Evolutionary conservation across 2,113 vertebrate genomes (phyloP).

Genomic region (Hepsetus odoe): DNA sequence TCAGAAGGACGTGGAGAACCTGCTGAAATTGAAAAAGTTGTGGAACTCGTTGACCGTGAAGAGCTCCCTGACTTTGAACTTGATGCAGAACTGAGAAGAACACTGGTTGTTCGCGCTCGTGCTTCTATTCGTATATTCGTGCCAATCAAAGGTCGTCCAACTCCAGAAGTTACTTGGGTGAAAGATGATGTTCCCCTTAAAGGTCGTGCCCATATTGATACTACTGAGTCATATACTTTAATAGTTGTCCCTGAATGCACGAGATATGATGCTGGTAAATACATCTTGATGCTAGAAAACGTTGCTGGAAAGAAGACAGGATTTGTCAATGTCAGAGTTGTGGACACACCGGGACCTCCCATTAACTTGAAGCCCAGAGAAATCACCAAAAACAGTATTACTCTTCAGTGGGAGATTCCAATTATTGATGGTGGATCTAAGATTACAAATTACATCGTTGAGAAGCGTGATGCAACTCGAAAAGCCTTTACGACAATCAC

Average conservation of each 20-base stretch:
- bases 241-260: constrained; percentile 94
- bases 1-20: constrained; percentile 91
- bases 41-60: constrained; percentile 89
- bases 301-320: constrained; percentile 95
- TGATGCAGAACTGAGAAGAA: constrained; percentile 94
- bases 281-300: constrained; percentile 92
- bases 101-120: constrained; percentile 91
- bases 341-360: constrained; percentile 95
- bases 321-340: constrained; percentile 93
- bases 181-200: constrained; percentile 90
- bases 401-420: constrained; percentile 96
- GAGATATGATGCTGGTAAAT: constrained; percentile 95
- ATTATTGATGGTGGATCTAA: constrained; percentile 96
- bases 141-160: constrained; percentile 91
- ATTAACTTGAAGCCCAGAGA: constrained; percentile 92
- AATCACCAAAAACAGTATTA: constrained; percentile 91
- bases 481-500: constrained; percentile 91
- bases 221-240: constrained; percentile 93
- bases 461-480: constrained; percentile 92
- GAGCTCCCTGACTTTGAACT: constrained; percentile 92
- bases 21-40: constrained; percentile 84
- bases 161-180: constrained; percentile 94
- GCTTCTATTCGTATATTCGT: constrained; percentile 94
- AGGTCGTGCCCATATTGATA: constrained; percentile 90
- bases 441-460: constrained; percentile 93